Evolutionary conservation across 1,140 invertebrate genomes (phyloP).

Genomic region (Papilio aristodemus): DNA sequence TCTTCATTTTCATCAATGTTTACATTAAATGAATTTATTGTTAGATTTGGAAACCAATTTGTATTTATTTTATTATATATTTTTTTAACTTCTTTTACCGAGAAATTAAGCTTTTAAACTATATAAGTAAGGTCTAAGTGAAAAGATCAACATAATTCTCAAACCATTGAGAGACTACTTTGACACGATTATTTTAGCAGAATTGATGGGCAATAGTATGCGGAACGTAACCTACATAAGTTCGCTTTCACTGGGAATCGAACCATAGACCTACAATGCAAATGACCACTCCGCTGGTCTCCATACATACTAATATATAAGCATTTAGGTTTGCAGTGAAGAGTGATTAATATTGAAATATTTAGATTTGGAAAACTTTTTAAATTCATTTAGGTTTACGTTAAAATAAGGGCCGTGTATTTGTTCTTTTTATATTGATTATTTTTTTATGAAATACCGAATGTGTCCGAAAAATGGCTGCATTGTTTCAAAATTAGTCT

Average conservation of each 20-base stretch:
- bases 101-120: no score
- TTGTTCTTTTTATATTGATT: background rate
- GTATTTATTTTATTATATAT: no score
- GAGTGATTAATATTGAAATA: background rate
- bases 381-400: background rate
- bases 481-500: no score
- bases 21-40: no score
- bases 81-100: no score
- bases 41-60: no score
- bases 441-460: no score
- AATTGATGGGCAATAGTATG: background rate
- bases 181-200: background rate
- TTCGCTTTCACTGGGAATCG: slow-evolving; percentile 15
- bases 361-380: background rate
- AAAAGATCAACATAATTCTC: background rate
- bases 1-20: no score
- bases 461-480: no score
- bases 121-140: no score
- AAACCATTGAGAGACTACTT: background rate
- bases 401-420: background rate
- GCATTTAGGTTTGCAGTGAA: background rate
- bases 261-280: slow-evolving; percentile 13
- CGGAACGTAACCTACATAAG: slow-evolving; percentile 1
- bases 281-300: slow-evolving; percentile 4
- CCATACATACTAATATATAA: slow-evolving; percentile 8